Evolutionary conservation across 2,888 invertebrate genomes (phyloP), one percentile per base, ranked within the genome.

Genomic region (Rhagonycha lutea): DNA sequence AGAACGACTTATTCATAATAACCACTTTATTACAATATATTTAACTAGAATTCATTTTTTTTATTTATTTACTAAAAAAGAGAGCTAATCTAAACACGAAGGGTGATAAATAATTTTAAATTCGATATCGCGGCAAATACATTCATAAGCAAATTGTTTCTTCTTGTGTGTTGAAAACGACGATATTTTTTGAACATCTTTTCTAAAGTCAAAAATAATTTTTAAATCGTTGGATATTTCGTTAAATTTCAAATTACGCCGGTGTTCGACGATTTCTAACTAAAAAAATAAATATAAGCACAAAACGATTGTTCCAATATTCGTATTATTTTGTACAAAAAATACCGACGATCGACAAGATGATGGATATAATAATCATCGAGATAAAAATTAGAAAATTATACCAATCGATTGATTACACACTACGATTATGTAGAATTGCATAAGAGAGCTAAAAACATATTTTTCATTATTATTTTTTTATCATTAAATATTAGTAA

Each of bases 61-160:
- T 47, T 47, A n/a, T 47, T 47, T 47, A 47, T 86, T 85, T 80
- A 84, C 85, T 85, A 85, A 84, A 86, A 85, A 84, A 83, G 81
- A 84, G 82, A 81, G 83, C 85, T 86, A 85, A 81, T 82, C 86
- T 86, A 86, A n/a, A 86, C 85, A 86, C 83, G 85, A 85, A 87
- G 84, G 85, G 84, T 84, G 83, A 86, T 85, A 83, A 82, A 83
- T 82, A 80, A 81, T 81, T 82, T 85, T 86, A 85, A 86, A 86
- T 86, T 86, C 85, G 86, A 86, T 84, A 85, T 83, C 80, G 83
- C 84, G 84, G 84, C 84, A 83, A 84, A 84, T 85, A 85, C 83
- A 85, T 84, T 84, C 80, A 84, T 81, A 85, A 85, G 84, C 84
- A 79, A 79, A 80, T 79, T 47, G 47, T 47, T 47, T 47, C 32